Conservation (phyloP, 2,113 vertebrate species). For the Riparia riparia region DNA sequence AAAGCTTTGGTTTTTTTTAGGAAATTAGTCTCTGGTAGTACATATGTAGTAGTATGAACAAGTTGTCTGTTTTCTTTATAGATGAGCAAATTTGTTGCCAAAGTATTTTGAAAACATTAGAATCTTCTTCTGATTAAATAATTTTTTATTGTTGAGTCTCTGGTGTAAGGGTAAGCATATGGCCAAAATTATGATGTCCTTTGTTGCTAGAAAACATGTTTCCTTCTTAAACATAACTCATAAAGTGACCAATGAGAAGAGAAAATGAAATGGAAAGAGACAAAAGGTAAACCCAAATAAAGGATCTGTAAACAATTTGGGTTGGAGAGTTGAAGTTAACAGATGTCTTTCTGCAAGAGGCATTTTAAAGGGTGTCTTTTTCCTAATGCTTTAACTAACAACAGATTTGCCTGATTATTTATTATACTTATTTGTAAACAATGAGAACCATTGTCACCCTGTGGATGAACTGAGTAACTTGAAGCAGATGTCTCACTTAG, state of each 20-base stretch:
- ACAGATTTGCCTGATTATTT: not conserved
- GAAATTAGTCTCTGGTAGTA: not conserved
- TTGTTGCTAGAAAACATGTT: not conserved
- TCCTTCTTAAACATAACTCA: not conserved
- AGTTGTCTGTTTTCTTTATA: not conserved
- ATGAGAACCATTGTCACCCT: not conserved
- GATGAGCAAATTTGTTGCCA: not conserved
- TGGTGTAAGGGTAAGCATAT: not conserved
- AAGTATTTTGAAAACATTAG: not conserved
- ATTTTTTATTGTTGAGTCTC: not conserved
- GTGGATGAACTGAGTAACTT: not conserved
- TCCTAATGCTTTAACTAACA: not conserved
- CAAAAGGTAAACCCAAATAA: constrained; percentile 14
- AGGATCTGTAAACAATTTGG: not conserved
- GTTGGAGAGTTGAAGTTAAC: not conserved
- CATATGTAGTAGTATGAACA: not conserved
- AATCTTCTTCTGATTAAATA: not conserved
- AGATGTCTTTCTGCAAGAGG: not conserved
- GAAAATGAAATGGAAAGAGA: not conserved
- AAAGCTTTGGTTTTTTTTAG: not conserved
- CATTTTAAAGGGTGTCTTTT: not conserved
- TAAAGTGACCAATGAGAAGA: not conserved
- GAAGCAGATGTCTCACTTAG: not conserved
- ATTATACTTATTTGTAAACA: constrained; percentile 15
- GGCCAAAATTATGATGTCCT: not conserved